Evolutionary conservation across 1,140 invertebrate genomes (phyloP).

Genomic region (Anthonomus grandis): DNA sequence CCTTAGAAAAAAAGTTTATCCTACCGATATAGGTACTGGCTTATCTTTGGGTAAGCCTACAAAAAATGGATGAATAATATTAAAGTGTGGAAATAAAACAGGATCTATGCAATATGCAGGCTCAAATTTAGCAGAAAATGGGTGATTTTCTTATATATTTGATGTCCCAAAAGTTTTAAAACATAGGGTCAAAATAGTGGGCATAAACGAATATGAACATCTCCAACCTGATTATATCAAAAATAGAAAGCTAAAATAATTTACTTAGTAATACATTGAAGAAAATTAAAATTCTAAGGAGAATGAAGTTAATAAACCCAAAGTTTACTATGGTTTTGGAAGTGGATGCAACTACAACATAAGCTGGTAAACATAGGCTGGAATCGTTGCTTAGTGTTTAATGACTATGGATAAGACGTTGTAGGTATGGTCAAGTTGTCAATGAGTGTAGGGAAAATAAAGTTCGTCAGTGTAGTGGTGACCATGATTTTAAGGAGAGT

Average conservation of each 20-base stretch:
- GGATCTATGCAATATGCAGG: conserved; percentile 9
- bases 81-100: conserved; percentile 19
- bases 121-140: conserved; percentile 6
- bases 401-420: background rate
- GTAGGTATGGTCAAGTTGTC: too few species aligned
- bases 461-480: too few species aligned
- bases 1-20: conserved; percentile 4
- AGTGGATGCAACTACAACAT: background rate
- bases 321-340: background rate
- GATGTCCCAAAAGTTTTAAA: background rate
- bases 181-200: background rate
- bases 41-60: too few species aligned
- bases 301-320: background rate
- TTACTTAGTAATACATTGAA: background rate
- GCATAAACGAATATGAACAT: background rate
- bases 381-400: too few species aligned
- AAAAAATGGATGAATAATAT: conserved; percentile 11
- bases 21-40: background rate
- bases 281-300: background rate
- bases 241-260: conserved; percentile 1
- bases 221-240: background rate
- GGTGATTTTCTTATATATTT: background rate
- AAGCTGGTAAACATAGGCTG: too few species aligned
- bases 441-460: too few species aligned
- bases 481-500: too few species aligned